Conservation (phyloP, 2,888 invertebrate species). For the Pandemis cinnamomeana region DNA sequence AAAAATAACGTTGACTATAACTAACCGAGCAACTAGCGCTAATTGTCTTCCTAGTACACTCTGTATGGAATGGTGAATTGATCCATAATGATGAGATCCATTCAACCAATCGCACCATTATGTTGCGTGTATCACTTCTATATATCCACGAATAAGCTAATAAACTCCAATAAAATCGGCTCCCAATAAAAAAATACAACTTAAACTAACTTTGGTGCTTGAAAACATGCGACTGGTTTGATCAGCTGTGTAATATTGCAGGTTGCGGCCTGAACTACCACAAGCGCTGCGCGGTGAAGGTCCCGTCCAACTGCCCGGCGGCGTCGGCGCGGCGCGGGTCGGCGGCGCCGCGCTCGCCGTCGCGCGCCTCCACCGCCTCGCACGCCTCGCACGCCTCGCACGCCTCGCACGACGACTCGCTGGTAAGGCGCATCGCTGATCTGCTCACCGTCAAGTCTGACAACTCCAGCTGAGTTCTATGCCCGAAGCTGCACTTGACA, state of each 20-base stretch:
- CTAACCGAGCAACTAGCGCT: no score
- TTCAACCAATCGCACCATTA: no score
- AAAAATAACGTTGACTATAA: no score
- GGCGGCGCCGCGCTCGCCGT: constrained; percentile 87
- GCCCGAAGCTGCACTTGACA: background rate
- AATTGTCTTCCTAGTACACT: no score
- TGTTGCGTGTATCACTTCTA: no score
- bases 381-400: constrained; percentile 77
- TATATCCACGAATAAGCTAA: no score
- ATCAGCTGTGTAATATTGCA: constrained; percentile 63
- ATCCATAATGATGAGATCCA: no score
- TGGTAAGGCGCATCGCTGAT: constrained; percentile 90
- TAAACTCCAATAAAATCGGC: no score
- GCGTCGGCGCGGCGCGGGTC: constrained; percentile 55
- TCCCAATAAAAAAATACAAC: no score
- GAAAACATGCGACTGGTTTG: no score
- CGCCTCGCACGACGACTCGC: constrained; percentile 86
- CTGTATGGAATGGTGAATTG: no score
- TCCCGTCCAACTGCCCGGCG: constrained; percentile 96
- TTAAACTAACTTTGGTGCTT: no score
- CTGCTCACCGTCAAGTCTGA: constrained; percentile 77
- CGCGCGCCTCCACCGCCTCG: constrained; percentile 87
- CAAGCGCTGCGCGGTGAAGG: constrained; percentile 98
- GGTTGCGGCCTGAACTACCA: constrained; percentile 99
- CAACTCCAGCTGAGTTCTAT: constrained; percentile 10